These are phyloP conservation scores for Ascidia mentula DNA, from an alignment of 23 tunicate species.

Conservation along the genomic window DNA sequence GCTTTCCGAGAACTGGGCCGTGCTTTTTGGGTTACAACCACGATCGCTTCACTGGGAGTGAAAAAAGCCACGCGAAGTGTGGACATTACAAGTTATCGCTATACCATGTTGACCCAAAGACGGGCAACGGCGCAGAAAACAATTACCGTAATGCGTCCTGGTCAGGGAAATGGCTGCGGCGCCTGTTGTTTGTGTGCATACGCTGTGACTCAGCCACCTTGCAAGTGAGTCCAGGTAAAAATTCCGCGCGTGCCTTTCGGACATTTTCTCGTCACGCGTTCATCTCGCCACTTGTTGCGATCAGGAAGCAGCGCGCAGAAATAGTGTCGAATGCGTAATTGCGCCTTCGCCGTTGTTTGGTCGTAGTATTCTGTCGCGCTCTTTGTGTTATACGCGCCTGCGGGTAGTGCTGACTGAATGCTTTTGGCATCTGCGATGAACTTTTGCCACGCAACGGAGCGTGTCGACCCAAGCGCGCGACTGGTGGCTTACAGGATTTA, in stretches of 20 bases:
- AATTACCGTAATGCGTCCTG: neutral
- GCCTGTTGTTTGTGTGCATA: neutral
- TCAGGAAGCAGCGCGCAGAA: neutral
- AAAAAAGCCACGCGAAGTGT: no score
- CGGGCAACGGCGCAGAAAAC: neutral
- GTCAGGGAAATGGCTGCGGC: neutral
- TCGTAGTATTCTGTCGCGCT: neutral
- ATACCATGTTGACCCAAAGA: no score
- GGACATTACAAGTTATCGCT: no score
- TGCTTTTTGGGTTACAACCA: no score
- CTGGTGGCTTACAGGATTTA: conserved; percentile 2
- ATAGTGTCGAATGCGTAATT: neutral
- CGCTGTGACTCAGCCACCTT: neutral
- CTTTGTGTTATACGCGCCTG: neutral
- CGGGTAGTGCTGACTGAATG: neutral
- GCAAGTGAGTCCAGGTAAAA: neutral
- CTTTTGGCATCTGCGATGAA: neutral
- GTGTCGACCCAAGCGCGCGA: neutral
- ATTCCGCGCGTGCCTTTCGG: conserved; percentile 2
- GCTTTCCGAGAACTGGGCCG: no score
- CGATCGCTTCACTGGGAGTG: no score
- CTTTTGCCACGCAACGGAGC: neutral
- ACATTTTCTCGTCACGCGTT: neutral
- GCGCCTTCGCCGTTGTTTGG: neutral
- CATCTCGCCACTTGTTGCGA: neutral